Base-by-base conservation (phyloP, 2,888 invertebrate species). In the Plebejus argus region DNA sequence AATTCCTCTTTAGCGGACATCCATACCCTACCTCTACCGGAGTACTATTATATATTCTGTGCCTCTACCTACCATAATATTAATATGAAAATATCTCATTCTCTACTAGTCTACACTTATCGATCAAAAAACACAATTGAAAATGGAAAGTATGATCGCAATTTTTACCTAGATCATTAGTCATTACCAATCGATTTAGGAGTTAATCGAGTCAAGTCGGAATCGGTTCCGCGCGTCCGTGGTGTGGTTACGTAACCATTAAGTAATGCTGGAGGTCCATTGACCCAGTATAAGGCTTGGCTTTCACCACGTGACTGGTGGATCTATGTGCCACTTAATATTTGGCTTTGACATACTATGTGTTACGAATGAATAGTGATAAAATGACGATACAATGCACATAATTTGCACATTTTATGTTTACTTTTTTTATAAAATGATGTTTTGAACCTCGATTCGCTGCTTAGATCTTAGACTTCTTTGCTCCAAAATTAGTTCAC, bases 241-340 rank as follows among this genome's bases (percentile, higher is more conserved):
- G 53, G 53, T 1, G 12, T 15, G 66, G 28, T 66, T 66, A 15
- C 66, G 28, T 28, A 66, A 66, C 66, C 66, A 15, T 66, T 28
- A 28, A 66, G 66, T 66, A 66, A 66, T 28, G 33, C 23, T 33
- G 28, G 66, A 66, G 66, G 66, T 66, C 66, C 66, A 66, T 66
- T 66, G 66, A 66, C 66, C 66, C 28, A 66, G 66, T 66, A 66
- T 66, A 15, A 33, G 28, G 66, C 66, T 23, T 1, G 66, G 66
- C 66, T 66, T 66, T 66, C 66, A 66, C 61, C 23, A 12, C 61
- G 28, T 12, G 61, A 66, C 28, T 28, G 28, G 66, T 15, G 66
- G 28, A 66, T 66, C 66, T 66, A 28, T 66, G 66, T 33, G 28
- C 66, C 28, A 66, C 66, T 66, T 66, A 15, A 61, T 23, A 61